These are phyloP conservation scores for Pedetes capensis DNA, from an alignment of 2,113 vertebrate species.

Conservation along the genomic window DNA sequence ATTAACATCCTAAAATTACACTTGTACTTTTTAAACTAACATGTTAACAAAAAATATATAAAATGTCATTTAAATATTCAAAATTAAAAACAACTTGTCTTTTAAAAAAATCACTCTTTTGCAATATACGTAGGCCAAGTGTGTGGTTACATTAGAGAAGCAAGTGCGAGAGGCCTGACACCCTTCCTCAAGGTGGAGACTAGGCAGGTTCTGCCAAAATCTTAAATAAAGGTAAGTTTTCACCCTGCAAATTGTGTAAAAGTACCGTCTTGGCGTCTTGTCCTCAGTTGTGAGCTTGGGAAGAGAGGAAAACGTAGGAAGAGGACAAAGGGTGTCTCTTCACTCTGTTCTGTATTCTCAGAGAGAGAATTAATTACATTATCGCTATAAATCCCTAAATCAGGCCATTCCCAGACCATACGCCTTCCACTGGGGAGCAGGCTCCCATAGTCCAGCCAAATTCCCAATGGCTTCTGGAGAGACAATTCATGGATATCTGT, in stretches of 20 bases:
- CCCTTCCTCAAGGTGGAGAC: background rate
- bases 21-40: background rate
- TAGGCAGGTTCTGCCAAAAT: background rate
- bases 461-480: background rate
- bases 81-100: slow-evolving; percentile 5
- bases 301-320: background rate
- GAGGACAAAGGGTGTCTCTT: background rate
- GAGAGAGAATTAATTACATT: background rate
- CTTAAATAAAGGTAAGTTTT: background rate
- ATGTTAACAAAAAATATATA: background rate
- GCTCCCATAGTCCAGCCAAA: background rate
- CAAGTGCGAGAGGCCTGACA: accelerated
- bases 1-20: background rate
- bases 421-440: background rate
- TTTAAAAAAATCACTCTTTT: background rate
- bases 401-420: background rate
- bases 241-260: background rate
- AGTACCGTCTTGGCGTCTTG: background rate
- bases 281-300: background rate
- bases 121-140: background rate
- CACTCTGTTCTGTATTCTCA: background rate
- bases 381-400: background rate
- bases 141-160: background rate
- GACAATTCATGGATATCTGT: background rate
- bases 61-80: background rate